A percentile compares a stretch with the other conserved stretches of the same genome.
Evolutionary conservation across 2,888 invertebrate genomes (phyloP).

Genomic region (Himalopsyche japonica): DNA sequence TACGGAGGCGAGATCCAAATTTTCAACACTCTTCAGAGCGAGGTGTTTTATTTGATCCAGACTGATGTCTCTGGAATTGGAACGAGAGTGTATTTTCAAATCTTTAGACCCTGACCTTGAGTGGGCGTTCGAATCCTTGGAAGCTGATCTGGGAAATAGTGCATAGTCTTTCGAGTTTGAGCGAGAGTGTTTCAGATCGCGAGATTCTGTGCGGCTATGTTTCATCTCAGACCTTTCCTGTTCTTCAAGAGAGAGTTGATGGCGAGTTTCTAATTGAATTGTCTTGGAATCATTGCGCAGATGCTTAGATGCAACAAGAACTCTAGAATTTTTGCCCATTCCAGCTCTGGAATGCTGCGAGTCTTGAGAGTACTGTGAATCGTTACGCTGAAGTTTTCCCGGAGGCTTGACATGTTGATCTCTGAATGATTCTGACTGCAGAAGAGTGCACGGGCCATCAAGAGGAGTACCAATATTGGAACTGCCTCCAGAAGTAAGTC

Average conservation of each 20-base stretch:
- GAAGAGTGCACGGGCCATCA: slow-evolving; percentile 44
- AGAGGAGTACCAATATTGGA: slow-evolving; percentile 53
- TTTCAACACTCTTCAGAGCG: slow-evolving; percentile 57
- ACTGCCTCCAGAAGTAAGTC: slow-evolving; percentile 52
- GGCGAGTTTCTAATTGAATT: slow-evolving; percentile 65
- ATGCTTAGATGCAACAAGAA: slow-evolving; percentile 60
- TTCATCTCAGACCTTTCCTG: slow-evolving; percentile 44
- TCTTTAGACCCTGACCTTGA: slow-evolving; percentile 48
- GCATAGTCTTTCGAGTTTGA: slow-evolving; percentile 46
- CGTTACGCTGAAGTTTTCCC: slow-evolving; percentile 50
- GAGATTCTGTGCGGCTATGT: slow-evolving; percentile 53
- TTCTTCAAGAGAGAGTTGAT: slow-evolving; percentile 51
- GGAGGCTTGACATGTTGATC: slow-evolving; percentile 39
- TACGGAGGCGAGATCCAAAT: slow-evolving; percentile 52
- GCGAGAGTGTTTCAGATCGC: slow-evolving; percentile 48
- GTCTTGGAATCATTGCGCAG: slow-evolving; percentile 66
- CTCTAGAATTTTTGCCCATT: slow-evolving; percentile 49
- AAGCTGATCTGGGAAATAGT: slow-evolving; percentile 45
- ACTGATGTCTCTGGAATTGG: slow-evolving; percentile 57
- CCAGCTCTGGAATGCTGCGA: slow-evolving; percentile 42
- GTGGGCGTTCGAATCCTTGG: slow-evolving; percentile 44
- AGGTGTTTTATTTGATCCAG: slow-evolving; percentile 56
- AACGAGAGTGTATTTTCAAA: slow-evolving; percentile 57
- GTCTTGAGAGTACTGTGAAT: slow-evolving; percentile 52
- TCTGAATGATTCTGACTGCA: slow-evolving; percentile 40